These are phyloP conservation scores for Diadumene lineata DNA, from an alignment of 92 coral and sea anemone genomes.

Conservation along the genomic window DNA sequence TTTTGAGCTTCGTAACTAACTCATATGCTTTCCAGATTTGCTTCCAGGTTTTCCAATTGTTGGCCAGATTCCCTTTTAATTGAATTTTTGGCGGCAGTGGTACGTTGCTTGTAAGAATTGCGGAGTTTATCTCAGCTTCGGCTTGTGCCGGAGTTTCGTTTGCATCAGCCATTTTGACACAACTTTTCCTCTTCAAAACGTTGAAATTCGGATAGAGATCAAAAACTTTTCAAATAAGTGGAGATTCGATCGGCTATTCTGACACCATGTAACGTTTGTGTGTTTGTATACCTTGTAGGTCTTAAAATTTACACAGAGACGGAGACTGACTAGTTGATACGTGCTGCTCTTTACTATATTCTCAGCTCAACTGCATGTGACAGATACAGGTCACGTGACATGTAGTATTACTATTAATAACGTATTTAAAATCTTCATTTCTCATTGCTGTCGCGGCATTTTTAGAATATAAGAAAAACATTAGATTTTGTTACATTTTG, in stretches of 20 bases:
- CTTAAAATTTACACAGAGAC: not conserved
- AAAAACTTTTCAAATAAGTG: not conserved
- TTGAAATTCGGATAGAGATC: too few relatives aligned
- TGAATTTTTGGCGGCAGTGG: conserved; percentile 26
- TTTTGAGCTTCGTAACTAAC: conserved; percentile 8
- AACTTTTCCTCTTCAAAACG: not conserved
- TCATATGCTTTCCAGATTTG: conserved; percentile 19
- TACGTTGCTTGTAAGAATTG: conserved; percentile 38
- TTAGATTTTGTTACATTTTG: too few relatives aligned
- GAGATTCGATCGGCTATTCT: not conserved
- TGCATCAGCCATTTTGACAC: conserved; percentile 1
- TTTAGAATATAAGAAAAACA: too few relatives aligned
- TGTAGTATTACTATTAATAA: too few relatives aligned
- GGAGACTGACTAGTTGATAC: not conserved
- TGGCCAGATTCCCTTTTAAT: conserved; percentile 3
- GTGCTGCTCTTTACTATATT: not conserved
- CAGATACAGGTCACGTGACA: too few relatives aligned
- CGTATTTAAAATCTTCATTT: too few relatives aligned
- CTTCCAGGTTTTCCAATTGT: conserved; percentile 15
- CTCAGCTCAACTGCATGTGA: not conserved
- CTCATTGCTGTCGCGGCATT: too few relatives aligned
- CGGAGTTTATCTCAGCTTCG: not conserved
- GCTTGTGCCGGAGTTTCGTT: not conserved
- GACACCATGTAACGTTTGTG: not conserved
- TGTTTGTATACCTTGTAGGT: not conserved